Percentiles rank a stretch among this genome's conserved stretches.
Evolutionary conservation across 2,797 vertebrate species (phyloP).

Genomic region (Danio kyathit): DNA sequence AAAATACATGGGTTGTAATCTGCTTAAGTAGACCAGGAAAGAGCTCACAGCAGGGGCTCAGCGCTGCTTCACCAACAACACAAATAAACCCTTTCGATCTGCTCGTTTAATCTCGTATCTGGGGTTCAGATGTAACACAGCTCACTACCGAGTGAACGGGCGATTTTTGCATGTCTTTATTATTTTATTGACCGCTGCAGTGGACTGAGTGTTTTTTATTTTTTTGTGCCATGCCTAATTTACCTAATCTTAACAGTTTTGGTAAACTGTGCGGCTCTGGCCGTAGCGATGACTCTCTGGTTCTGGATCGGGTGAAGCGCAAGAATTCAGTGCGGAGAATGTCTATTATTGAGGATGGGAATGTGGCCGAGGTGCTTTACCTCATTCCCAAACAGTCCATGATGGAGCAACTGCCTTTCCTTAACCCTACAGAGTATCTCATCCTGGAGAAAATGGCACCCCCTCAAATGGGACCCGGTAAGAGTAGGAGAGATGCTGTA

Average conservation of each 20-base stretch:
- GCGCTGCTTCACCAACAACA: constrained; percentile 59
- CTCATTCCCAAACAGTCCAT: constrained; percentile 85
- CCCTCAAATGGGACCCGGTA: constrained; percentile 59
- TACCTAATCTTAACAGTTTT: constrained; percentile 86
- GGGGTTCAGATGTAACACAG: background rate
- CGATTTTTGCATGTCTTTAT: constrained; percentile 18
- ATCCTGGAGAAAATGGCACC: constrained; percentile 79
- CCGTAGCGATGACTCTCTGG: constrained; percentile 74
- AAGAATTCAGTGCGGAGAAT: constrained; percentile 82
- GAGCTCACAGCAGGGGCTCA: constrained; percentile 64
- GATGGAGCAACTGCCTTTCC: constrained; percentile 86
- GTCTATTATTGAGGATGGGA: constrained; percentile 85
- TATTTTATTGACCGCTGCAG: constrained; percentile 54
- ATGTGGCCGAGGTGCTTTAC: constrained; percentile 82
- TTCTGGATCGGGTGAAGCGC: constrained; percentile 79
- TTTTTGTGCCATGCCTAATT: constrained; percentile 79
- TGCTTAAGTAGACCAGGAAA: constrained; percentile 81
- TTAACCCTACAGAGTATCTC: constrained; percentile 85
- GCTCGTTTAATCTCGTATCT: constrained; percentile 37
- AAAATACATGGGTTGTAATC: constrained; percentile 91
- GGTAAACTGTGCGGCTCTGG: constrained; percentile 85
- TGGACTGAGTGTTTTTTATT: constrained; percentile 54
- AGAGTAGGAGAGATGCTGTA: constrained; percentile 6
- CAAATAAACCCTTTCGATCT: constrained; percentile 52
- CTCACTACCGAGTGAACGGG: constrained; percentile 10